Percentiles rank a stretch among this genome's conserved stretches.
Evolutionary conservation across 2,888 invertebrate genomes (phyloP).

Genomic region (Pammene aurita): DNA sequence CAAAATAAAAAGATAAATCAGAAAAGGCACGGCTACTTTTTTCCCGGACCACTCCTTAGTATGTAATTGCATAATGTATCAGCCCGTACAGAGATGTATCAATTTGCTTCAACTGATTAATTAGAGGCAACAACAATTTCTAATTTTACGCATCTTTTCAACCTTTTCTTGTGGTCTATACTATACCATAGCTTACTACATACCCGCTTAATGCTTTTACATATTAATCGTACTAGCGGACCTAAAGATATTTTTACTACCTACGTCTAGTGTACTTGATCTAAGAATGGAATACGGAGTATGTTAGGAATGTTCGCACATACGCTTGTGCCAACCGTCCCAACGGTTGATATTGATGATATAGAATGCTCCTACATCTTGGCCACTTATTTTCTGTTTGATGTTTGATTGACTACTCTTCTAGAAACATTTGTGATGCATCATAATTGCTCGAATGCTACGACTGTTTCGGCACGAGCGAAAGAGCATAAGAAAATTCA

Average conservation of each 20-base stretch:
- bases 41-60: no score
- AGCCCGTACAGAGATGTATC: no score
- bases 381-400: neutral
- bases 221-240: neutral
- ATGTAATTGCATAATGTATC: no score
- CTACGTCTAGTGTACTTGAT: slow-evolving; percentile 4
- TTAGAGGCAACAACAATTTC: no score
- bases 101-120: no score
- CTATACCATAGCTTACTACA: neutral
- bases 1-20: no score
- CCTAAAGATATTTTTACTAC: neutral
- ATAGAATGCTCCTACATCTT: neutral
- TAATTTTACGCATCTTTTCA: no score
- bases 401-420: slow-evolving; percentile 14
- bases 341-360: slow-evolving; percentile 29
- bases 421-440: neutral
- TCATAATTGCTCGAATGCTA: neutral
- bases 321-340: slow-evolving; percentile 22
- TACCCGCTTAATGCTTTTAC: neutral
- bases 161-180: no score
- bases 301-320: slow-evolving; percentile 1
- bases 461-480: neutral
- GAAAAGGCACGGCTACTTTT: no score
- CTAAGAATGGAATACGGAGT: slow-evolving; percentile 20
- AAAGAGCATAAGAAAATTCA: neutral